Evolutionary conservation across 2,888 invertebrate species (phyloP), one percentile per base, ranked within the genome.

Genomic region (Scotopteryx bipunctaria): DNA sequence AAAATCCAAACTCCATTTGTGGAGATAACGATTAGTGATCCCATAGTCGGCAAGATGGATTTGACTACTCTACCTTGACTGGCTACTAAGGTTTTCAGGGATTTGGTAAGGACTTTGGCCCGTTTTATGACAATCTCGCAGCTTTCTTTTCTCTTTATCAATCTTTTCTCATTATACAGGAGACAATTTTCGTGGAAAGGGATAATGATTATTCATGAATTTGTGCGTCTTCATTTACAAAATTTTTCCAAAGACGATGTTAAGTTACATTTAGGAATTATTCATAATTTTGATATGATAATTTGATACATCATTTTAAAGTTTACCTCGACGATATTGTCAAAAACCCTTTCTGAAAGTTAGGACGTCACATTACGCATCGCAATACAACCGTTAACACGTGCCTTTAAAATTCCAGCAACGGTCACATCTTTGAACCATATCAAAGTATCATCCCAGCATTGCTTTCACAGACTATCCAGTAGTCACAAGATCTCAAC

Each of bases 21-120:
- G 83, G 71, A 84, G 86, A 86, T 86, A 86, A 85, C 83, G 69
- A 75, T 76, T 73, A 69, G 70, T 81, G 81, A 74, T 81, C 79
- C 80, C 81, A 73, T 63, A 61, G 71, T 74, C 67, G 68, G 63
- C 61, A 48, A 48, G 48, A 27, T 37, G 38, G 36, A 44, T 13
- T 36, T 44, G 17, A 44, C 25, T 44, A 44, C 25, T 38, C 44
- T 23, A 36, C 17, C 51, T 44, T 17, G 50, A 32, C 45, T 31
- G 44, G 44, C 48, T 49, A 48, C 35, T 21, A 35, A 54, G 35
- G 53, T 54, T 23, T 27, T 33, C 32, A 14, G 48, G 43, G 44
- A 44, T 48, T 54, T 44, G 47, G 47, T 53, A 29, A 44, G 54
- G 54, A 54, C 54, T 54, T 54, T 54, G 54, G 54, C 31, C 54